Percentiles rank a stretch among this genome's conserved stretches.
These are phyloP conservation scores for Trichonephila clavata DNA, from an alignment of 1,140 invertebrate species.

Conservation along the genomic window DNA sequence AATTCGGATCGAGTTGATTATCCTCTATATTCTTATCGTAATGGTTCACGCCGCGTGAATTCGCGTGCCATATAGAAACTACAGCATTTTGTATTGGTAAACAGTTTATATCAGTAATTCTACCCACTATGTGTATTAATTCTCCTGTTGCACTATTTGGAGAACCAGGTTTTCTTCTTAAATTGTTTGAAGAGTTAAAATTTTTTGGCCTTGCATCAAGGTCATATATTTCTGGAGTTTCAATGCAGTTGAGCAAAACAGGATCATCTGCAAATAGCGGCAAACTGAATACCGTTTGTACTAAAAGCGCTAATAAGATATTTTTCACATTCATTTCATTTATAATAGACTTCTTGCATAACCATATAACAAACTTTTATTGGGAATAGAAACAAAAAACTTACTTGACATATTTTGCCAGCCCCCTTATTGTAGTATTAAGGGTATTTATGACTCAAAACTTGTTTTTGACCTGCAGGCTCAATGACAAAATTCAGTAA, in stretches of 20 bases:
- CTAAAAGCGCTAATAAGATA: conserved; percentile 17
- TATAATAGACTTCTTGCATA: conserved; percentile 18
- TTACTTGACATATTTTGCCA: neutral
- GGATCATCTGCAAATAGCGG: neutral
- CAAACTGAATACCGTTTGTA: conserved; percentile 11
- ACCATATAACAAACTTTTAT: conserved; percentile 14
- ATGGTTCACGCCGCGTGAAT: conserved; percentile 9
- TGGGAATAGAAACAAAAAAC: conserved; percentile 1
- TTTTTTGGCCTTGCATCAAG: neutral
- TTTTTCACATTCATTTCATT: conserved; percentile 6
- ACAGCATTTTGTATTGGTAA: conserved; percentile 11
- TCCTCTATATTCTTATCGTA: conserved; percentile 13
- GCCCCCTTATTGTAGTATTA: neutral
- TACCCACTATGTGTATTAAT: conserved; percentile 4
- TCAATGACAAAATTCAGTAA: no score
- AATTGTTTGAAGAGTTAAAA: conserved; percentile 4
- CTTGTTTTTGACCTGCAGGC: no score
- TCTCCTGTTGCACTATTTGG: neutral
- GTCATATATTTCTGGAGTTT: conserved; percentile 7
- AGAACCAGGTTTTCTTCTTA: neutral
- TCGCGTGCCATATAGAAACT: conserved; percentile 10
- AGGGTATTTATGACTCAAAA: no score
- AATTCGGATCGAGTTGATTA: neutral
- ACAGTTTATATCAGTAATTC: conserved; percentile 1
- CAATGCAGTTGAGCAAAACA: conserved; percentile 16